Percentiles rank a stretch among this genome's conserved stretches.
phyloP scores from a whole-genome alignment of 2,113 vertebrate genomes.

The Corythaeola cristata region DNA sequence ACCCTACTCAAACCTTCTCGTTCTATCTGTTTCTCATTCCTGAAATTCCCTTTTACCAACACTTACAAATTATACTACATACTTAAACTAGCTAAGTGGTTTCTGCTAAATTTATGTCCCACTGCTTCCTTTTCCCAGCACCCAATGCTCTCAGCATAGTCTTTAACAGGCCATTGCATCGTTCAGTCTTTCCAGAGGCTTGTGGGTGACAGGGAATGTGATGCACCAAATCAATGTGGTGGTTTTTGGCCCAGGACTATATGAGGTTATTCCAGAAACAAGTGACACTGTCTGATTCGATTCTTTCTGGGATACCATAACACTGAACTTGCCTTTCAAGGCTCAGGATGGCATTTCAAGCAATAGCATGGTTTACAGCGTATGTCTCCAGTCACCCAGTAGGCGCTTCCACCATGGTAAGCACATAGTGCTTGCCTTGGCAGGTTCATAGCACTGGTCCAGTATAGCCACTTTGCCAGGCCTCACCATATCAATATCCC shows the following conservation, averaged over 20 bases:
- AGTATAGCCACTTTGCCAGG: not conserved
- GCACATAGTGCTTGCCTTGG: not conserved
- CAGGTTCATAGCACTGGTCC: not conserved
- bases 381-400: not conserved
- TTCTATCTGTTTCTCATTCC: not conserved
- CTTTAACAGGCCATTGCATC: no score
- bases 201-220: no score
- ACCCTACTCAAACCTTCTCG: not conserved
- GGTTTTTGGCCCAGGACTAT: not conserved
- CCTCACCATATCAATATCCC: not conserved
- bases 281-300: not conserved
- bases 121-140: no score
- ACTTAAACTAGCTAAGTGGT: not conserved
- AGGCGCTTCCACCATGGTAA: not conserved
- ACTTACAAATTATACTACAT: not conserved
- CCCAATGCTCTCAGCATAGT: no score
- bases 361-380: not conserved
- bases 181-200: no score
- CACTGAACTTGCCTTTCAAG: not conserved
- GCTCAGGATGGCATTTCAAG: not conserved
- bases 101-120: no score
- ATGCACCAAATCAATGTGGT: no score
- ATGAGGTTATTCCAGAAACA: not conserved
- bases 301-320: not conserved
- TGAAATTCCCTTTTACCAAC: not conserved